Percentiles rank a stretch among this genome's conserved stretches.
Evolutionary conservation across 2,888 invertebrate species (phyloP).

Genomic region (Drosophila diplacantha): DNA sequence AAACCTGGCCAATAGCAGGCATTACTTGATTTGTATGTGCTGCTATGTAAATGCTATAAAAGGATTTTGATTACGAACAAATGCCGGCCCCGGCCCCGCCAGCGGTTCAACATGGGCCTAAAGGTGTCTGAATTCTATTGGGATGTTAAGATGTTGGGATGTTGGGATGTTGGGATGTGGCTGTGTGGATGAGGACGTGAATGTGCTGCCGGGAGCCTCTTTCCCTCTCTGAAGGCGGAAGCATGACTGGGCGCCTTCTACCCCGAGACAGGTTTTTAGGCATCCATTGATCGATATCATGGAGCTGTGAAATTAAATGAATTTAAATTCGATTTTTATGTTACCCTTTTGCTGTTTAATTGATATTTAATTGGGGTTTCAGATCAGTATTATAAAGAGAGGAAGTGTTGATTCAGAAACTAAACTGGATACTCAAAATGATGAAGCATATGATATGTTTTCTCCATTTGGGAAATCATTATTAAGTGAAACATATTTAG

Average conservation of each 20-base stretch:
- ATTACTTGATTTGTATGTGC: slow-evolving; percentile 70
- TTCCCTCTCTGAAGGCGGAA: slow-evolving; percentile 28
- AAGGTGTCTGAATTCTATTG: slow-evolving; percentile 71
- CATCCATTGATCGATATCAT: slow-evolving; percentile 49
- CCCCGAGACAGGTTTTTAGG: slow-evolving; percentile 6
- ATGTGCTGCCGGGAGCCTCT: background rate
- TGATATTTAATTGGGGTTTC: slow-evolving; percentile 30
- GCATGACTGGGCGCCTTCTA: slow-evolving; percentile 55
- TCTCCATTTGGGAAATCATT: background rate
- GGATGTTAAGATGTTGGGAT: slow-evolving; percentile 30
- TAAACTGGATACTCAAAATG: background rate
- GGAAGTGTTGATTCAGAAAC: background rate
- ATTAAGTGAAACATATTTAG: background rate
- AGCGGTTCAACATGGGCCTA: slow-evolving; percentile 19
- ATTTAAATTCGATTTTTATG: slow-evolving; percentile 49
- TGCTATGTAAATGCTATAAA: slow-evolving; percentile 73
- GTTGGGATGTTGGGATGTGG: slow-evolving; percentile 41
- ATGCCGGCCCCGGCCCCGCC: slow-evolving; percentile 38
- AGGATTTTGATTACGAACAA: slow-evolving; percentile 69
- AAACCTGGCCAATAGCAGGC: slow-evolving; percentile 50
- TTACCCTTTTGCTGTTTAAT: slow-evolving; percentile 40
- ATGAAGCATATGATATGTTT: background rate
- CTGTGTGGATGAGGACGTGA: background rate
- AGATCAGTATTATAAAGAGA: too few relatives aligned
- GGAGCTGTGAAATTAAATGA: slow-evolving; percentile 51